phyloP scores from a whole-genome alignment of 2,888 invertebrate species.

The Parapristionchus giblindavisi region DNA sequence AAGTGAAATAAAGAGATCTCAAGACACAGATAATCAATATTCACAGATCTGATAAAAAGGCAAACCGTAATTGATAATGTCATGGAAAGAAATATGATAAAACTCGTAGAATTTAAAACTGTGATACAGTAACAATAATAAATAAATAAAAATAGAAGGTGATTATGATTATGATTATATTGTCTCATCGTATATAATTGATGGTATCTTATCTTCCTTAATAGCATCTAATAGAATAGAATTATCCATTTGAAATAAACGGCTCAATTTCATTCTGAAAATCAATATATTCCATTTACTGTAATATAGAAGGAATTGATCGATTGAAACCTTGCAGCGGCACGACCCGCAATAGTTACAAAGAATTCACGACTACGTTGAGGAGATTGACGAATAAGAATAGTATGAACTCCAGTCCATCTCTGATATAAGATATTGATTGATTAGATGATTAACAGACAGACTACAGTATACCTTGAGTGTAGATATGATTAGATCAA shows the following conservation, averaged over 20 bases:
- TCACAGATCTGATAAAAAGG: no score
- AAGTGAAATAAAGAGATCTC: no score
- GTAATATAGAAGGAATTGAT: background rate
- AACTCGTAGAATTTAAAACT: no score
- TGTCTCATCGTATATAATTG: constrained; percentile 16
- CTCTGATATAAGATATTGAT: background rate
- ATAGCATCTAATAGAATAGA: background rate
- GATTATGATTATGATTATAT: no score
- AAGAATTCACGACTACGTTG: background rate
- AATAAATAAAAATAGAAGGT: no score
- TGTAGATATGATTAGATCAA: background rate
- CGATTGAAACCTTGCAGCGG: constrained; percentile 12
- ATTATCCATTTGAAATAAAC: constrained; percentile 19
- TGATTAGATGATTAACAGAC: background rate
- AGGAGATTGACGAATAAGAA: background rate
- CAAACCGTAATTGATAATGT: no score
- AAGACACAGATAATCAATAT: no score
- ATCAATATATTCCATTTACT: background rate
- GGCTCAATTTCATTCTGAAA: constrained; percentile 8
- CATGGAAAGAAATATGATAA: no score
- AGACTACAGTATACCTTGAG: constrained; percentile 3
- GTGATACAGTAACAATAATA: no score
- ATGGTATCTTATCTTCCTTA: background rate
- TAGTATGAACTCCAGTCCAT: constrained; percentile 28
- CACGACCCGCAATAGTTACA: constrained; percentile 16